Evolutionary conservation across 1,140 invertebrate genomes (phyloP).

Genomic region (Pteromalus puparum): DNA sequence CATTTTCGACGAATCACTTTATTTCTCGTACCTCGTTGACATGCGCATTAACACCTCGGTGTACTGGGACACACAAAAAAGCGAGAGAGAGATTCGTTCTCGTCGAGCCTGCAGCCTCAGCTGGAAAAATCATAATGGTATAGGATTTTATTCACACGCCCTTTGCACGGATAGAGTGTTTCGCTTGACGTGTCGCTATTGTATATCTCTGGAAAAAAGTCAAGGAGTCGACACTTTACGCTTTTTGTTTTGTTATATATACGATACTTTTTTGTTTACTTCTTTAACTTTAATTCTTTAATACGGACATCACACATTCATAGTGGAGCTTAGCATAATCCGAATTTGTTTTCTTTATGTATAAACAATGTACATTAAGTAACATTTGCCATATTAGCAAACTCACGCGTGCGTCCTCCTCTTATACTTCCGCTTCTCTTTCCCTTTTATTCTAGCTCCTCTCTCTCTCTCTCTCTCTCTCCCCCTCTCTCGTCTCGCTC

Average conservation of each 20-base stretch:
- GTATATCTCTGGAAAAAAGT: slow-evolving; percentile 17
- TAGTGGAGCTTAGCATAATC: slow-evolving; percentile 49
- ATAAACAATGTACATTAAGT: slow-evolving; percentile 55
- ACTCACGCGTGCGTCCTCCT: slow-evolving; percentile 1
- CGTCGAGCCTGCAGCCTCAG: background rate
- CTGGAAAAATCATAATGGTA: slow-evolving; percentile 4
- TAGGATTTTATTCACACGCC: slow-evolving; percentile 11
- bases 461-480: background rate
- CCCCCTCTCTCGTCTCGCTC: background rate
- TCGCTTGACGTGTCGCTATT: background rate
- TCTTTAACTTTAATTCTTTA: slow-evolving; percentile 43
- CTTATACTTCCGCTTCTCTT: background rate
- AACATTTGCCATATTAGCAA: slow-evolving; percentile 52
- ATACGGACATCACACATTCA: slow-evolving; percentile 51
- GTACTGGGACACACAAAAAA: background rate
- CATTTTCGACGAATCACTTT: background rate
- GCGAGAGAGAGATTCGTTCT: background rate
- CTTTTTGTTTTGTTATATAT: slow-evolving; percentile 19
- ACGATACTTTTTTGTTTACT: slow-evolving; percentile 22
- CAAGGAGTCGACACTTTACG: slow-evolving; percentile 33
- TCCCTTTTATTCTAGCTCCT: background rate
- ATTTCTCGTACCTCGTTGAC: background rate
- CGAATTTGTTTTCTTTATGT: slow-evolving; percentile 45
- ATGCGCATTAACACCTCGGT: background rate
- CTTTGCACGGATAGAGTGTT: background rate